These are phyloP conservation scores for Phylloscopus trochiloides DNA, from an alignment of 2,113 vertebrate species.

Conservation along the genomic window DNA sequence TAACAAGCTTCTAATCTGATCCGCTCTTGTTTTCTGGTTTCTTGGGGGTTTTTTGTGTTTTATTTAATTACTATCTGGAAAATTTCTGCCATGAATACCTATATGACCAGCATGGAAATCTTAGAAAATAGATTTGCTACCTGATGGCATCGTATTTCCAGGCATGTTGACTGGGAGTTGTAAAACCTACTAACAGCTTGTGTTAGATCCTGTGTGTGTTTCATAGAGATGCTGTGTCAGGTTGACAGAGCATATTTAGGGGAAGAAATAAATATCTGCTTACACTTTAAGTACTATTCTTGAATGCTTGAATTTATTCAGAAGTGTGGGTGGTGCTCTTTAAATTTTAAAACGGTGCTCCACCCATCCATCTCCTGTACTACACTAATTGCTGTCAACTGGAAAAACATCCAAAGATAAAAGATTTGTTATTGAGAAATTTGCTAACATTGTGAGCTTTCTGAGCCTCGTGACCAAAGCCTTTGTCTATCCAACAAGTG, in stretches of 20 bases:
- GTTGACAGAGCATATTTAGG: background rate
- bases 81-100: background rate
- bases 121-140: background rate
- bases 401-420: background rate
- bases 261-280: background rate
- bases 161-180: background rate
- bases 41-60: background rate
- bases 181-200: background rate
- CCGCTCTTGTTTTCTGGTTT: background rate
- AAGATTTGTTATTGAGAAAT: background rate
- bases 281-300: background rate
- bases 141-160: background rate
- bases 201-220: background rate
- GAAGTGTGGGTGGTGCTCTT: background rate
- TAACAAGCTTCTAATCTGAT: background rate
- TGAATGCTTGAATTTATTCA: background rate
- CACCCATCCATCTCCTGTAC: background rate
- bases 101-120: background rate
- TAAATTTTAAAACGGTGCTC: background rate
- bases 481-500: background rate
- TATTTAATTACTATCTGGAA: background rate
- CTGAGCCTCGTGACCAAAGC: background rate
- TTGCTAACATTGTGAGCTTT: background rate
- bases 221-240: background rate
- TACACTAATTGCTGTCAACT: background rate